Conservation (phyloP, 2,797 vertebrate genomes). For the Sarcoramphus papa region DNA sequence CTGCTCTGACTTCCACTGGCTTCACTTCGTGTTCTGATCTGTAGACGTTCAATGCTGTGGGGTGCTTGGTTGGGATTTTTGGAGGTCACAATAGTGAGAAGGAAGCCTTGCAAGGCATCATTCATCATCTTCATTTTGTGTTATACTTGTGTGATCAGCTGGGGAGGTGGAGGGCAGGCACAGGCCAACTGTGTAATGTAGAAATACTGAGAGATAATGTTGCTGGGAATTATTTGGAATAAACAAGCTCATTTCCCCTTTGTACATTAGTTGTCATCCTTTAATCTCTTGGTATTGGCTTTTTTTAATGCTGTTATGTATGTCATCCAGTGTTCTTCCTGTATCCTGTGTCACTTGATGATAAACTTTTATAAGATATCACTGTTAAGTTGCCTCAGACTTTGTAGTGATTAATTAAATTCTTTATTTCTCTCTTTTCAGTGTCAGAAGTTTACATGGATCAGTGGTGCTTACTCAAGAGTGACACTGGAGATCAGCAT, state of each 20-base stretch:
- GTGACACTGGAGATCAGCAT: background rate
- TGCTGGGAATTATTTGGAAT: background rate
- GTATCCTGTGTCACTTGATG: background rate
- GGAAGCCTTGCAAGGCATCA: background rate
- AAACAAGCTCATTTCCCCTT: background rate
- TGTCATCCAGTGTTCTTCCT: background rate
- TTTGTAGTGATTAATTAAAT: background rate
- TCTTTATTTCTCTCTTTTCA: background rate
- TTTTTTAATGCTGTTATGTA: background rate
- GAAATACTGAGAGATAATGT: background rate
- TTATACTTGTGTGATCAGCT: background rate
- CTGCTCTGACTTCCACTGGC: background rate
- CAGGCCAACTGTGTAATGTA: background rate
- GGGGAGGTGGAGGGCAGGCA: background rate
- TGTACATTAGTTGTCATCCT: background rate
- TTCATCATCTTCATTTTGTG: background rate
- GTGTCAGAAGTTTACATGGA: conserved; percentile 6
- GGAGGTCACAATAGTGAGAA: background rate
- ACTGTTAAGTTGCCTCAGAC: background rate
- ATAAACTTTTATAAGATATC: background rate
- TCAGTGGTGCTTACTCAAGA: background rate
- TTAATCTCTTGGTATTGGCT: background rate
- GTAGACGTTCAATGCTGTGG: accelerated
- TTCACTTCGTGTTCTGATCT: background rate
- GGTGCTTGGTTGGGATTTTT: background rate